Base-by-base conservation (phyloP, 2,888 invertebrate species). In the Ochropacha duplaris region DNA sequence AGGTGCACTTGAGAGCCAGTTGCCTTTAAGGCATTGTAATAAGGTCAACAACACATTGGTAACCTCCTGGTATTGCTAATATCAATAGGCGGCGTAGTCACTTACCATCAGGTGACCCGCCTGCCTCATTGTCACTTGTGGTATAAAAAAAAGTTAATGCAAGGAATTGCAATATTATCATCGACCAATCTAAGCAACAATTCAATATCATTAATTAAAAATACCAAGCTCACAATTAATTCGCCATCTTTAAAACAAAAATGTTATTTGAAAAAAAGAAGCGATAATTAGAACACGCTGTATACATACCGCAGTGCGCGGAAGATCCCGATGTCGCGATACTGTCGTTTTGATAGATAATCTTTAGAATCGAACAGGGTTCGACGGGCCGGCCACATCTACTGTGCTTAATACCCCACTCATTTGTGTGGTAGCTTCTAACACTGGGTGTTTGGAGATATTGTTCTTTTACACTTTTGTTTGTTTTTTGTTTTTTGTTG, bases 321-420 rank as follows among this genome's bases (percentile, higher is more conserved):
- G 71, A 71, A 87, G 87, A 88, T 89, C 83, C 60, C 71, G 59
- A 65, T 69, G 68, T 63, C 68, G 74, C 78, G 90, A 90, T 90
- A 90, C 77, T 89, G 90, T 90, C 90, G 64, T 64, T 78, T 82
- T 90, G 90, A 90, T 90, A 90, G 90, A 90, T 90, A 90, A 90
- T 90, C 90, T 90, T 81, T 78, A 71, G 65, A 78, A 90, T 91
- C 90, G 90, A 86, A 90, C 90, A 90, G 74, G 83, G 84, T 87
- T 88, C 90, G 88, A 90, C 75, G 85, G 81, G 63, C 72, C 69
- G 6, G 9, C 19, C 19, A 44, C 44, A 64, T 60, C 71, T 76
- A 73, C 68, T 66, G 62, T 68, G 69, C 72, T 72, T 77, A 71
- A 76, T 76, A 69, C 67, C 71, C 66, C 79, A 72, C 74, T 78